Evolutionary conservation across 1,140 invertebrate genomes (phyloP).

Genomic region (Charaxes varanes): DNA sequence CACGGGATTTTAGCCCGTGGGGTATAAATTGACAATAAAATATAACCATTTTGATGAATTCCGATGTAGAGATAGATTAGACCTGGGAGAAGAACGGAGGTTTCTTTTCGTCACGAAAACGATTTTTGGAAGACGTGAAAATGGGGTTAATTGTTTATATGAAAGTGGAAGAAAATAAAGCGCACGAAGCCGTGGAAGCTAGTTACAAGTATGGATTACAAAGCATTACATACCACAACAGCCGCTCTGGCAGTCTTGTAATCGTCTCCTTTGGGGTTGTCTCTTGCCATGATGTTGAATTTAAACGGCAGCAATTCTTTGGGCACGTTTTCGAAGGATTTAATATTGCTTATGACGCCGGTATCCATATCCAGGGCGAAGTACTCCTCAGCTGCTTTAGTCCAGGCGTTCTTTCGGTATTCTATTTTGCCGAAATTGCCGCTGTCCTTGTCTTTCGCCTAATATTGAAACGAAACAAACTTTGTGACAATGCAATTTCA

Average conservation of each 20-base stretch:
- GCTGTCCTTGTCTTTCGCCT: slow-evolving; percentile 88
- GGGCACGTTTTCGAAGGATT: slow-evolving; percentile 80
- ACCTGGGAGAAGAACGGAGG: too few relatives aligned
- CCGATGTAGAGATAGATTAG: too few relatives aligned
- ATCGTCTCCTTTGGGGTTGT: slow-evolving; percentile 80
- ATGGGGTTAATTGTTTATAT: too few relatives aligned
- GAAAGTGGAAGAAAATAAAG: too few relatives aligned
- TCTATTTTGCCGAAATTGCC: slow-evolving; percentile 85
- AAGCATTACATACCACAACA: slow-evolving; percentile 77
- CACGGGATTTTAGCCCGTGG: too few relatives aligned
- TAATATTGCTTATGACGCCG: slow-evolving; percentile 83
- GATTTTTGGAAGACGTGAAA: too few relatives aligned
- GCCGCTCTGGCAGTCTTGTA: slow-evolving; percentile 78
- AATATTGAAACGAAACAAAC: slow-evolving; percentile 18
- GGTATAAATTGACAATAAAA: too few relatives aligned
- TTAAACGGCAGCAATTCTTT: slow-evolving; percentile 80
- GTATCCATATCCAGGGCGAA: slow-evolving; percentile 84
- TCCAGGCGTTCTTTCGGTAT: slow-evolving; percentile 79
- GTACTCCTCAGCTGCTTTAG: slow-evolving; percentile 78
- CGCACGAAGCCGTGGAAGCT: too few relatives aligned
- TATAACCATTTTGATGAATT: too few relatives aligned
- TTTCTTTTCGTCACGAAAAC: too few relatives aligned
- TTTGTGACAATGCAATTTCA: too few relatives aligned
- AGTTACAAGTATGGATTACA: too few relatives aligned
- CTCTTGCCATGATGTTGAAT: slow-evolving; percentile 83